phyloP scores from a whole-genome alignment of 2,113 vertebrate species.

The Urocolius indicus region DNA sequence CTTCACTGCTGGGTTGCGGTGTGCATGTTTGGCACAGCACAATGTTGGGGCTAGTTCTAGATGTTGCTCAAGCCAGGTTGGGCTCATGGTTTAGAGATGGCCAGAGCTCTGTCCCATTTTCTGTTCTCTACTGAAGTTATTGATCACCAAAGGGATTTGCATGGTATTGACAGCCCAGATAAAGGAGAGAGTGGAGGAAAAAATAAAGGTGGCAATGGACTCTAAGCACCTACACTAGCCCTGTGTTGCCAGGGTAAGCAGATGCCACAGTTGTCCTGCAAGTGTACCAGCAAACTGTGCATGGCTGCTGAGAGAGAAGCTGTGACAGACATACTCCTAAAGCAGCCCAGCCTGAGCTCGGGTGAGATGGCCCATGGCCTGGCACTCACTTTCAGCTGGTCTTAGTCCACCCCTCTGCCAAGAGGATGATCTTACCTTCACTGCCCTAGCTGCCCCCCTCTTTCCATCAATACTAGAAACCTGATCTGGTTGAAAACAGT shows the following conservation, averaged over 20 bases:
- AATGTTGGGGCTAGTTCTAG: neutral
- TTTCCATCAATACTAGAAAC: neutral
- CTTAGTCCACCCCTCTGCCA: neutral
- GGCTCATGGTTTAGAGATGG: fast-evolving
- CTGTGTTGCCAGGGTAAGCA: neutral
- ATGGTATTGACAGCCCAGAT: neutral
- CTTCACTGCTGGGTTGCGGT: neutral
- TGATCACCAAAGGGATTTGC: neutral
- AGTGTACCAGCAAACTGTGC: neutral
- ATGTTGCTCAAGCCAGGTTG: neutral
- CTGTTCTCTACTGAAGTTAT: neutral
- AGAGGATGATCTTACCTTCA: neutral
- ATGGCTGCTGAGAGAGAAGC: fast-evolving
- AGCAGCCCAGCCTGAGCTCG: neutral
- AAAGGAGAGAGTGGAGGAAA: neutral
- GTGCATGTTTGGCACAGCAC: neutral
- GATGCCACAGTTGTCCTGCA: fast-evolving
- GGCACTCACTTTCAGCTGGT: neutral
- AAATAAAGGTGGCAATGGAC: neutral
- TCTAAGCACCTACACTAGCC: neutral
- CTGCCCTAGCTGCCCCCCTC: neutral
- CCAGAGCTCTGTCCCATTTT: fast-evolving
- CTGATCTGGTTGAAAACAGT: neutral
- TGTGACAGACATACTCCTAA: neutral
- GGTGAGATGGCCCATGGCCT: neutral